phyloP scores from a whole-genome alignment of 1,140 invertebrate genomes.

The Sogatella furcifera region DNA sequence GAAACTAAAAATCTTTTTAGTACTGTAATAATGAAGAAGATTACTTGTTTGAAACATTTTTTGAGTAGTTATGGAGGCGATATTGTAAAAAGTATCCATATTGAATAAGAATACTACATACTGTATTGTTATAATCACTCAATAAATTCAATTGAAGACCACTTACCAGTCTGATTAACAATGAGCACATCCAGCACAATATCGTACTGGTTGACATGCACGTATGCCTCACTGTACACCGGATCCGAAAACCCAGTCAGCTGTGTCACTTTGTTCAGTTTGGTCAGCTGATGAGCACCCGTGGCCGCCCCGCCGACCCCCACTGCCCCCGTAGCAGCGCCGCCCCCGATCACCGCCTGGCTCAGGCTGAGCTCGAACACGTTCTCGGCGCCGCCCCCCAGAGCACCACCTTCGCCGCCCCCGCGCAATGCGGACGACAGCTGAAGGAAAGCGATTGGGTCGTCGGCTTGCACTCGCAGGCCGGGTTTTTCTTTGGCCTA shows the following conservation, averaged over 20 bases:
- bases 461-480: constrained; percentile 69
- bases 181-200: constrained; percentile 94
- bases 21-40: no score
- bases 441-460: constrained; percentile 79
- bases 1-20: no score
- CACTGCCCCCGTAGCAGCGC: neutral
- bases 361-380: constrained; percentile 92
- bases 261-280: constrained; percentile 88
- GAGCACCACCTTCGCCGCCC: constrained; percentile 48
- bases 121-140: no score
- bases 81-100: no score
- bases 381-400: constrained; percentile 47
- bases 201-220: constrained; percentile 98
- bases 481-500: constrained; percentile 58
- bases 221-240: constrained; percentile 97
- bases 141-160: neutral
- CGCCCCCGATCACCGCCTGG: constrained; percentile 68
- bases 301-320: neutral
- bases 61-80: no score
- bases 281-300: constrained; percentile 33
- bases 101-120: no score
- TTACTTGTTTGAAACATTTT: no score
- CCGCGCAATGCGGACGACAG: constrained; percentile 54
- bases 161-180: constrained; percentile 88
- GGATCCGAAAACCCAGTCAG: constrained; percentile 99